phyloP scores from a whole-genome alignment of 2,113 vertebrate species.

The Microcebus murinus region DNA sequence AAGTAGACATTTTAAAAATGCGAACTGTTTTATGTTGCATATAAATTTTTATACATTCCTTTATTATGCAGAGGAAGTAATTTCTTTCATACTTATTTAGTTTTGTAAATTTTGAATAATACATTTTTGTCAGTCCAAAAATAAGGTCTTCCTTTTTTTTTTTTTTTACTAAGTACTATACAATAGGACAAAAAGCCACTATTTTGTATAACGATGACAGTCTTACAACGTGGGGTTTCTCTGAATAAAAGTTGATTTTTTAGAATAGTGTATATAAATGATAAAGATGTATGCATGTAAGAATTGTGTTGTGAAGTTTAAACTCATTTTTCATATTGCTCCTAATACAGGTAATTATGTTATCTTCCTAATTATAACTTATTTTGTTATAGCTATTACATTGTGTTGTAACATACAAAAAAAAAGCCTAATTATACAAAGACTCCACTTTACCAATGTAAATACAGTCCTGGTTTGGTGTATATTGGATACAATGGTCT shows the following conservation, averaged over 20 bases:
- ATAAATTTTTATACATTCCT: not conserved
- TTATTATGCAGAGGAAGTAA: not conserved
- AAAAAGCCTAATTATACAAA: conserved; percentile 82
- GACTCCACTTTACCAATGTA: conserved; percentile 85
- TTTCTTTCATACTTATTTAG: no score
- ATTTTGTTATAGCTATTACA: conserved; percentile 73
- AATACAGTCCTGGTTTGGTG: conserved; percentile 85
- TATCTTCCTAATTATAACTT: conserved; percentile 76
- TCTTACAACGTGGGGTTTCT: not conserved
- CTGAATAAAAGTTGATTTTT: not conserved
- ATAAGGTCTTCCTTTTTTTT: not conserved
- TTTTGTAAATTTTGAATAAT: no score
- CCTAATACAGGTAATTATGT: conserved; percentile 37
- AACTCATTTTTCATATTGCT: conserved; percentile 33
- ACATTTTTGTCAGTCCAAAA: not conserved
- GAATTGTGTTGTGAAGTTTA: not conserved
- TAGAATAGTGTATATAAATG: not conserved
- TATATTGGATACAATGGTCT: conserved; percentile 88
- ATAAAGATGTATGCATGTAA: not conserved
- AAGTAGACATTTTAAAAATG: not conserved
- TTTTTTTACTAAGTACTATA: not conserved
- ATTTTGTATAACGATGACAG: not conserved
- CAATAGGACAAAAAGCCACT: not conserved
- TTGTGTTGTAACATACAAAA: conserved; percentile 79
- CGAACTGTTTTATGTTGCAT: not conserved